Conservation (phyloP, 92 coral and sea anemone genomes). For the Heteractis magnifica region DNA sequence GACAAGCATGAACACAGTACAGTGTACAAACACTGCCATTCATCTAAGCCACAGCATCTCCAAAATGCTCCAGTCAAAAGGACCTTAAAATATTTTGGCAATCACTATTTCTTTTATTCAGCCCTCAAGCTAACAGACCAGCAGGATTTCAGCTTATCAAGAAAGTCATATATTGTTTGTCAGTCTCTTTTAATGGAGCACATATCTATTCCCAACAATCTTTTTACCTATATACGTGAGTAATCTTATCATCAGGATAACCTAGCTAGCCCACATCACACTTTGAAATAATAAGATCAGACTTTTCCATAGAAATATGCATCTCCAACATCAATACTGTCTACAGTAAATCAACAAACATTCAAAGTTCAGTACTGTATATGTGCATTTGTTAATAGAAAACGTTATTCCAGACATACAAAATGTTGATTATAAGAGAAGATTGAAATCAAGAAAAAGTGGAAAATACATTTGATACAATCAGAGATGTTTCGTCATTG, state of each 20-base stretch:
- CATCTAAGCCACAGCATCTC: background rate
- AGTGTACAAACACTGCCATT: background rate
- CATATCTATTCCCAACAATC: background rate
- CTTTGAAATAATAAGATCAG: background rate
- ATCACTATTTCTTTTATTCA: background rate
- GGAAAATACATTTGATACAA: background rate
- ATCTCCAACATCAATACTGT: background rate
- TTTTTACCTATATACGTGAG: background rate
- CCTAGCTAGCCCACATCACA: conserved; percentile 4
- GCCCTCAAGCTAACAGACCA: background rate
- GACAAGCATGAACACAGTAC: background rate
- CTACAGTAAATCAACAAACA: background rate
- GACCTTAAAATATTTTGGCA: background rate
- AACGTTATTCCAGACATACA: background rate
- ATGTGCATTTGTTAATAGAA: background rate
- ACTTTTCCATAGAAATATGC: background rate
- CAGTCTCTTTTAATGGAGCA: background rate
- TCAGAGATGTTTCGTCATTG: conserved; percentile 20
- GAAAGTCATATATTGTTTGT: background rate
- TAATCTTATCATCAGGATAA: background rate
- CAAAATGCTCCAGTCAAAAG: background rate
- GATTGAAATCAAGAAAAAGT: background rate
- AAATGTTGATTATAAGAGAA: background rate
- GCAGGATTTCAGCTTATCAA: background rate
- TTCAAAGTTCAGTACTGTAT: background rate